Evolutionary conservation across 2,797 vertebrate genomes (phyloP), one percentile per base, ranked within the genome.

Genomic region (Perodicticus potto): DNA sequence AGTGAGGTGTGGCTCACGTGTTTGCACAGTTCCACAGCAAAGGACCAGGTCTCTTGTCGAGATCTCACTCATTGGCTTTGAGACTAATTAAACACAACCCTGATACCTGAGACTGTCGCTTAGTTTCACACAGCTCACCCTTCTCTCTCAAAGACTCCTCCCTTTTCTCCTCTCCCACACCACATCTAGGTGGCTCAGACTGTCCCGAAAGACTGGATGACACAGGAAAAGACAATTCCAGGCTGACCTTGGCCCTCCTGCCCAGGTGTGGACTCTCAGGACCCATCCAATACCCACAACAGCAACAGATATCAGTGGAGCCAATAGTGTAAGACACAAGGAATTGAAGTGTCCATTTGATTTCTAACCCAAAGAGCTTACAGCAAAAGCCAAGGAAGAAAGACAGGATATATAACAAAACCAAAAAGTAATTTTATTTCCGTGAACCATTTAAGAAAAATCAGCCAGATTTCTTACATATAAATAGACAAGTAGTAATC

Each of bases 391-490:
- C 57, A 84, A 95, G 45, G 81, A 65, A 86, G 63, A 55, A 70
- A 93, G 57, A 90, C 20, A 73, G 93, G 87, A 84, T 17, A 73
- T 40, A 53, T 4, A 4, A 89, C 10, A n/a, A 63, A 59, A 91
- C 45, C 72, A 65, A 45, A 90, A 63, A 89, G 63, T 59, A 45
- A 92, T 90, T 94, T 77, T 84, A 59, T 93, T 96, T 94, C 65
- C 63, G 67, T 84, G 67, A 59, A 55, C 69, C 67, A 76, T 61
- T 69, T 2, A 19, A 74, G 94, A 89, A 96, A 90, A 94, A 89
- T 19, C 92, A 94, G 76, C 83, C 87, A 95, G 55, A 43, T 95
- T 85, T 92, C 84, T 93, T 85, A 69, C 25, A 89, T 91, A 49
- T 27, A 93, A 89, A 43, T 55, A 73, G 95, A 95, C 95, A 91